Base-by-base conservation (phyloP, 1,140 invertebrate genomes). In the Proales similis region DNA sequence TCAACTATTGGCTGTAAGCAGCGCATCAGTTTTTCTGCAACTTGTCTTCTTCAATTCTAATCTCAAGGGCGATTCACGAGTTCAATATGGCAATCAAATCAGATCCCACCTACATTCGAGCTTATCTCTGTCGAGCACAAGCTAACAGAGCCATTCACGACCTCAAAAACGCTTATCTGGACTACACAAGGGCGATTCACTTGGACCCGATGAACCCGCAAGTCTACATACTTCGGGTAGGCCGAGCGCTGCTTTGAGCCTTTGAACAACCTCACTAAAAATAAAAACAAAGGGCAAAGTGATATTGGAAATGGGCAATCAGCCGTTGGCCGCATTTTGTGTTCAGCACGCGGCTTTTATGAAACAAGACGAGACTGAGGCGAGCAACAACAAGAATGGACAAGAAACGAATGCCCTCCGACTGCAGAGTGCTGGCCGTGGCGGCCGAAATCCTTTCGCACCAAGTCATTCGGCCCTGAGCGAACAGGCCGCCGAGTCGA, bases 261-360 rank as follows among this genome's bases (percentile, higher is more conserved):
- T 47, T 19, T 6, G 20, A n/a, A 60, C 48, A n/a, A n/a, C n/a
- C n/a, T 24, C 22, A 14, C 19, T 20, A 14, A 27, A 42, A 57
- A n/a, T 24, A 19, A 29, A 32, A 20, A 63, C 69, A n/a, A 65
- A 73, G 72, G 74, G 74, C 32, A 68, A 73, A 45, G 53, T 74
- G n/a, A 65, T 75, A 12, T 62, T 74, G 12, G 70, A 74, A 65
- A 64, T 71, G 64, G 72, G 74, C 27, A 68, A 71, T 43, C 46
- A 72, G 17, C 72, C 74, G 17, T 57, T 75, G 30, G 74, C 74
- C 17, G 69, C 71, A 4, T 75, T 74, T 68, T 75, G 74, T 70
- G 71, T 75, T 11, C 66, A 68, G 66, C 70, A 67, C 53, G 64
- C 53, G 17, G 32, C 48, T 17, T 46, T 48, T 48, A 19, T 63